Conservation (phyloP, 1,140 invertebrate genomes). For the Pseudomyrmex flavicornis region DNA sequence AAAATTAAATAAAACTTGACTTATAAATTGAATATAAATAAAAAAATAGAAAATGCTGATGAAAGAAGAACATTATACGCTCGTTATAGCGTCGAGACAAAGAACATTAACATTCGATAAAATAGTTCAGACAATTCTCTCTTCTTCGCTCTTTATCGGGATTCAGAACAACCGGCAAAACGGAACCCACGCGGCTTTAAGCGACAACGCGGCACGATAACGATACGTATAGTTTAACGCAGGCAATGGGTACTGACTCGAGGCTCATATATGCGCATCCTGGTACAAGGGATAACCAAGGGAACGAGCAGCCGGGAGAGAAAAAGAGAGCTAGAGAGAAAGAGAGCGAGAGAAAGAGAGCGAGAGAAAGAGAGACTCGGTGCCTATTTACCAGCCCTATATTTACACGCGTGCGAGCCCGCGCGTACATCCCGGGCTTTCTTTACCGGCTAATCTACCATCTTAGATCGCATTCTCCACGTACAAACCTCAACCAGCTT, state of each 20-base stretch:
- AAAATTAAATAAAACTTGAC: too few relatives aligned
- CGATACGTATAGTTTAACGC: slow-evolving; percentile 68
- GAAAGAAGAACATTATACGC: too few relatives aligned
- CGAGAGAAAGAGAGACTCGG: neutral
- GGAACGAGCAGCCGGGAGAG: slow-evolving; percentile 7
- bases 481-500: slow-evolving; percentile 48
- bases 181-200: slow-evolving; percentile 40
- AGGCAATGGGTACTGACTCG: slow-evolving; percentile 31
- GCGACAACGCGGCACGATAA: slow-evolving; percentile 53
- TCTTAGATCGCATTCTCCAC: slow-evolving; percentile 74
- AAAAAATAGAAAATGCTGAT: too few relatives aligned
- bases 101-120: too few relatives aligned
- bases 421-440: slow-evolving; percentile 63
- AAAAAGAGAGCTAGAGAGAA: too few relatives aligned
- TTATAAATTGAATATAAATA: too few relatives aligned
- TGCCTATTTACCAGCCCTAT: slow-evolving; percentile 74
- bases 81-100: too few relatives aligned
- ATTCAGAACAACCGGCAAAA: neutral
- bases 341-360: neutral
- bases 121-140: too few relatives aligned
- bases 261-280: slow-evolving; percentile 59
- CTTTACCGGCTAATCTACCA: slow-evolving; percentile 78
- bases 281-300: slow-evolving; percentile 52
- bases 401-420: slow-evolving; percentile 67
- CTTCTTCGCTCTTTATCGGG: neutral